Evolutionary conservation across 2,888 invertebrate genomes (phyloP).

Genomic region (Gortyna flavago): DNA sequence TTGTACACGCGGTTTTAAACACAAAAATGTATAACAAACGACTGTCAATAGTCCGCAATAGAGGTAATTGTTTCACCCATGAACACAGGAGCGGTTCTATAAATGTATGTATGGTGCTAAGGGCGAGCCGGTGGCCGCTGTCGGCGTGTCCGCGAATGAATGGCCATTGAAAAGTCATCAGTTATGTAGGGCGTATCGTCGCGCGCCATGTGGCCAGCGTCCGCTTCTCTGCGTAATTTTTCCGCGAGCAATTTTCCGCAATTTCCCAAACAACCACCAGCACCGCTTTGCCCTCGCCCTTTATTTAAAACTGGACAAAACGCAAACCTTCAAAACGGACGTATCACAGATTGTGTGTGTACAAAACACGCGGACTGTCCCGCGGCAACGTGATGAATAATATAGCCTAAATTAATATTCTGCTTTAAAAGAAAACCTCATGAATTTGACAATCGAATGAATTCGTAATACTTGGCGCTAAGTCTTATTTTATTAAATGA

Average conservation of each 20-base stretch:
- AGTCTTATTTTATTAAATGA: not conserved
- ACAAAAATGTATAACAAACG: slow-evolving; percentile 11
- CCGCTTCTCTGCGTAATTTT: slow-evolving; percentile 84
- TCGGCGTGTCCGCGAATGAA: slow-evolving; percentile 83
- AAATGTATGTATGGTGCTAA: slow-evolving; percentile 76
- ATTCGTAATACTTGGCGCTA: not conserved
- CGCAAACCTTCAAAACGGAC: slow-evolving; percentile 70
- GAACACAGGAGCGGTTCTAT: slow-evolving; percentile 74
- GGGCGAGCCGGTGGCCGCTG: slow-evolving; percentile 69
- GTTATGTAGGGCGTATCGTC: slow-evolving; percentile 88
- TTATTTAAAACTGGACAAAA: slow-evolving; percentile 80
- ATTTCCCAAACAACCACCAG: slow-evolving; percentile 84
- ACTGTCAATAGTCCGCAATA: slow-evolving; percentile 26
- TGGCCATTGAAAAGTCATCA: slow-evolving; percentile 90
- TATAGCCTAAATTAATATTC: slow-evolving; percentile 66
- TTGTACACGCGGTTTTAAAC: not conserved
- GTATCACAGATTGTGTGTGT: slow-evolving; percentile 59
- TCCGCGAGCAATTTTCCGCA: slow-evolving; percentile 85
- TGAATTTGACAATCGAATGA: slow-evolving; percentile 8
- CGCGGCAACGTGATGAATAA: slow-evolving; percentile 71
- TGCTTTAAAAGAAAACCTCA: slow-evolving; percentile 19
- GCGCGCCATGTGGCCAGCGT: slow-evolving; percentile 86
- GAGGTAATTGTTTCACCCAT: slow-evolving; percentile 76
- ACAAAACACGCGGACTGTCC: slow-evolving; percentile 59
- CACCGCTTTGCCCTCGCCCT: slow-evolving; percentile 74